These are phyloP conservation scores for Periplaneta americana DNA, from an alignment of 1,140 invertebrate genomes.

Conservation along the genomic window DNA sequence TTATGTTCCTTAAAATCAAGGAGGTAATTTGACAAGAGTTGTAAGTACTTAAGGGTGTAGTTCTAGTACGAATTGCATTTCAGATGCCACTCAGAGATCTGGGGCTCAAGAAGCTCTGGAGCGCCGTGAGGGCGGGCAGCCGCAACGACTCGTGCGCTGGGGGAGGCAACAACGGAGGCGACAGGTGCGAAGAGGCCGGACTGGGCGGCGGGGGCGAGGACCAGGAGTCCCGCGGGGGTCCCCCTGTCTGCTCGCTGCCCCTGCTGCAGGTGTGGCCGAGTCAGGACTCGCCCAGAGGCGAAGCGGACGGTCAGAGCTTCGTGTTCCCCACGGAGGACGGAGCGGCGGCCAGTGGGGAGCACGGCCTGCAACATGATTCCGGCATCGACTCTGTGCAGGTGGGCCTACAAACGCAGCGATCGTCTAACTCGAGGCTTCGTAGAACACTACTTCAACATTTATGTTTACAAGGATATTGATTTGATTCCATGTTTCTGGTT, in stretches of 20 bases:
- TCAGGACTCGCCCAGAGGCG: constrained; percentile 59
- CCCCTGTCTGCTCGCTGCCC: constrained; percentile 50
- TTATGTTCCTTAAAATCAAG: too few species aligned
- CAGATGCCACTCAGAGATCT: constrained; percentile 52
- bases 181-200: neutral
- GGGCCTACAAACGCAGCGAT: too few species aligned
- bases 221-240: neutral
- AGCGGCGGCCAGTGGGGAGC: constrained; percentile 37
- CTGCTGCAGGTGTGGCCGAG: constrained; percentile 59
- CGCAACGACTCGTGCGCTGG: constrained; percentile 28
- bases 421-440: too few species aligned
- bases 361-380: constrained; percentile 41
- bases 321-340: constrained; percentile 46
- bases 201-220: neutral
- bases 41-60: neutral
- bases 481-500: too few species aligned
- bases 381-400: constrained; percentile 67
- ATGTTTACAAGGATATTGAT: too few species aligned
- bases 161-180: constrained; percentile 29
- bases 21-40: too few species aligned
- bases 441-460: too few species aligned
- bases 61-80: constrained; percentile 18
- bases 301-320: constrained; percentile 61
- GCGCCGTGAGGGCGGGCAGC: constrained; percentile 38
- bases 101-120: constrained; percentile 46